Percentiles rank a stretch among this genome's conserved stretches.
phyloP scores from a whole-genome alignment of 2,888 invertebrate species.

The Monoplex corrugatus region DNA sequence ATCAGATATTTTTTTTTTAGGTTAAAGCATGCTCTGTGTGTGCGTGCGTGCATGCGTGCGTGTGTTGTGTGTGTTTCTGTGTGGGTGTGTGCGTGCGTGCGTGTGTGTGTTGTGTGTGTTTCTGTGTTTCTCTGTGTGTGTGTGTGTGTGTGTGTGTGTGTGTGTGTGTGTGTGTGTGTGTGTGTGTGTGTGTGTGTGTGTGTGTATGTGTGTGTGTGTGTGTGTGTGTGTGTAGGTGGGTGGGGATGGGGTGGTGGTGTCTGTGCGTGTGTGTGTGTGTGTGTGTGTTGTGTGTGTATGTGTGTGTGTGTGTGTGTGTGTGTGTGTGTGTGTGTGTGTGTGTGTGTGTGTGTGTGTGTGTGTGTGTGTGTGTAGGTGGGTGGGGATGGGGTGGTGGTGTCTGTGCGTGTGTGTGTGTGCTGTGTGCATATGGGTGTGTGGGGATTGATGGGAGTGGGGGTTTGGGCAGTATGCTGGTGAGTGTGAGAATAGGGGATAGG shows the following conservation, averaged over 20 bases:
- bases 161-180: background rate
- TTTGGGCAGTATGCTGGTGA: too few species aligned
- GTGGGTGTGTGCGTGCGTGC: background rate
- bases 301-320: slow-evolving; percentile 15
- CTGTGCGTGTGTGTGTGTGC: background rate
- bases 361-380: background rate
- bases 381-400: background rate
- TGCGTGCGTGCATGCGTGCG: background rate
- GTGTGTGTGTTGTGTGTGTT: background rate
- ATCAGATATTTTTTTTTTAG: too few species aligned
- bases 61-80: background rate
- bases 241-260: background rate
- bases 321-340: slow-evolving; percentile 29
- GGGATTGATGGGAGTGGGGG: too few species aligned
- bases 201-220: background rate
- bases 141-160: background rate
- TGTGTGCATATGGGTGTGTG: background rate
- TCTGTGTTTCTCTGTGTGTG: background rate
- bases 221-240: slow-evolving; percentile 24
- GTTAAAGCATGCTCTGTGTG: background rate
- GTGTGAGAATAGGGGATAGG: too few species aligned
- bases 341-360: background rate
- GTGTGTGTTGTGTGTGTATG: too few species aligned
- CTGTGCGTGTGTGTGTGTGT: background rate
- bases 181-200: background rate